Base-by-base conservation (phyloP, 2,113 vertebrate species). In the Toxostoma redivivum region DNA sequence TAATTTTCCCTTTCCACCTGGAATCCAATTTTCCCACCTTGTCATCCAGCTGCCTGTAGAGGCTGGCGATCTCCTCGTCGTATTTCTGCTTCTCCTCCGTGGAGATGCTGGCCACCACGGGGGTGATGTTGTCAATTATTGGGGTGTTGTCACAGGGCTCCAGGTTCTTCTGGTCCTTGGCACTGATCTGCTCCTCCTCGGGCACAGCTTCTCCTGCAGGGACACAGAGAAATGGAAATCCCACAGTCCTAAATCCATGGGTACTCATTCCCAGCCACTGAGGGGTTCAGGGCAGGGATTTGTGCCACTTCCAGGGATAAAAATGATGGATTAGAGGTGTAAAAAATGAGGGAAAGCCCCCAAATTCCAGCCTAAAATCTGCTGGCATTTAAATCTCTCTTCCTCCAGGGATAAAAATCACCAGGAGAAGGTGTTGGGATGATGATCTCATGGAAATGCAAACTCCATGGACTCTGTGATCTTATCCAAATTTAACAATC, bases 41-140 rank as follows among this genome's bases (percentile, higher is more conserved):
- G 71, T 99, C 99, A 35, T 99, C 99, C 97, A 99, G 97, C 90
- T 99, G 99, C 38, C 98, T 98, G 98, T 99, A 99, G 61, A 99
- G 98, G 65, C 98, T 98, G 88, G 97, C 97, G 48, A 99, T 98
- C 84, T 99, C 98, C 72, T 99, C 98, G 0, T 99, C 99, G 0
- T 98, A 99, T 77, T 98, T 99, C 87, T 96, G 97, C 66, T 97
- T 98, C 94, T 99, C 99, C 71, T 98, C 97, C 0, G 95, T 58
- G 1, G 98, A 97, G 78, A 98, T 98, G 10, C 97, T 89, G 19
- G 98, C 97, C 8, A 94, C 97, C 15, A 97, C 97, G 0, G 98
- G 98, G 5, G 80, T 86, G 67, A 98, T 94, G 88, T 99, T 99
- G 56, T 99, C 99, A 20, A 99, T 98, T 70, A 99, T 85, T 0